Evolutionary conservation across 2,888 invertebrate species (phyloP).

Genomic region (Strigamia crassipes): DNA sequence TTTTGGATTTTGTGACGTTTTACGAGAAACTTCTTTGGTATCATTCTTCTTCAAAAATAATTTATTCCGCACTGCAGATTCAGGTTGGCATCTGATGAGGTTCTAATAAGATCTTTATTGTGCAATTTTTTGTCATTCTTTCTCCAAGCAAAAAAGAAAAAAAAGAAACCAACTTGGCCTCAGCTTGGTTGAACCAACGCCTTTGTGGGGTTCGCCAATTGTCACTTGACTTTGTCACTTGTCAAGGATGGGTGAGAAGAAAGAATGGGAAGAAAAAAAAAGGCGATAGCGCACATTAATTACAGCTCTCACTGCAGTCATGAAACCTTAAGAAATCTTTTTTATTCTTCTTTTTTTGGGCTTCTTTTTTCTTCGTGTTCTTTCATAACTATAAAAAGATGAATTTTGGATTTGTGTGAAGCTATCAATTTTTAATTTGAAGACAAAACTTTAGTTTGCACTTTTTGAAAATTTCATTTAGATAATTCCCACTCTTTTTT

Average conservation of each 20-base stretch:
- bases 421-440: slow-evolving; percentile 1
- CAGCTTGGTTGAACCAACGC: slow-evolving; percentile 15
- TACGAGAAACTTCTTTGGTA: background rate
- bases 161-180: background rate
- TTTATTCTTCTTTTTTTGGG: background rate
- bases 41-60: background rate
- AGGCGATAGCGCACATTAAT: slow-evolving; percentile 18
- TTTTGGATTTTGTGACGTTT: too few species aligned
- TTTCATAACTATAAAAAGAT: background rate
- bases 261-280: background rate
- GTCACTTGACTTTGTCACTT: slow-evolving; percentile 34
- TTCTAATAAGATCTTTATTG: slow-evolving; percentile 26
- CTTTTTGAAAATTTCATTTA: background rate
- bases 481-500: background rate
- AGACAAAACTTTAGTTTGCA: background rate
- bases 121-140: background rate
- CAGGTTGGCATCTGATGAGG: background rate
- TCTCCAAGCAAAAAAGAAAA: background rate
- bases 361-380: background rate
- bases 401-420: background rate
- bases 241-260: slow-evolving; percentile 21
- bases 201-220: slow-evolving; percentile 17
- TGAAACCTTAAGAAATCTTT: background rate
- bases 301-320: slow-evolving; percentile 27
- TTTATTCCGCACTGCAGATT: background rate